Conservation (phyloP, 2,797 vertebrate species). For the Pseudochromis fuscus region DNA sequence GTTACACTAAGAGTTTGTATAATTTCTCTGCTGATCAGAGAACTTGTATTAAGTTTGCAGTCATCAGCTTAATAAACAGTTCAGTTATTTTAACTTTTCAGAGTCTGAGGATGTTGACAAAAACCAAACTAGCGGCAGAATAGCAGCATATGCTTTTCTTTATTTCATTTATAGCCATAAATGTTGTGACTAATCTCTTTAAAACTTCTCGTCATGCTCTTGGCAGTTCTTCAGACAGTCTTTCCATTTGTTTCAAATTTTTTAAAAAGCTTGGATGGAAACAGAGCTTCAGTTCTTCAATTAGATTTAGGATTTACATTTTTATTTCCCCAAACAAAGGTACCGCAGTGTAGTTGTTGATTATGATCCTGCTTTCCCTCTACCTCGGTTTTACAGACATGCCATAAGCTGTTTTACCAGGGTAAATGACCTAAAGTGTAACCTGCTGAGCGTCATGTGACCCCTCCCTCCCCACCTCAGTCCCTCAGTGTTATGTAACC, state of each 20-base stretch:
- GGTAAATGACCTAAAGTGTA: constrained; percentile 50
- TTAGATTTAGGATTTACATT: not conserved
- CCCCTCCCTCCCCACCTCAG: constrained; percentile 6
- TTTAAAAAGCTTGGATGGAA: not conserved
- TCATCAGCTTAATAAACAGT: too few relatives aligned
- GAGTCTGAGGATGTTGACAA: not conserved
- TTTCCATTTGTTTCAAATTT: too few relatives aligned
- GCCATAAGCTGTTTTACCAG: constrained; percentile 34
- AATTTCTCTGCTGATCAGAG: too few relatives aligned
- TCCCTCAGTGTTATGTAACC: constrained; percentile 62
- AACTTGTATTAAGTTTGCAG: too few relatives aligned
- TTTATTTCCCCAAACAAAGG: constrained; percentile 2
- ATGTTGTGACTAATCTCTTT: not conserved
- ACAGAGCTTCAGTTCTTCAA: not conserved
- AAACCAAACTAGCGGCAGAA: not conserved
- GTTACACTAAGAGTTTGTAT: too few relatives aligned
- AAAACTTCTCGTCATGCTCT: not conserved
- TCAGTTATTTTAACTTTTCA: not conserved
- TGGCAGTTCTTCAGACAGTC: too few relatives aligned
- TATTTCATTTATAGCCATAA: not conserved
- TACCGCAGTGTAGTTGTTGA: not conserved
- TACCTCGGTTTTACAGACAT: not conserved
- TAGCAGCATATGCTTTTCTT: not conserved
- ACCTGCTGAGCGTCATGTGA: constrained; percentile 70
- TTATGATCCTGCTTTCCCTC: not conserved